A percentile compares a stretch with the other conserved stretches of the same genome.
These are phyloP conservation scores for Diloba caeruleocephala DNA, from an alignment of 2,888 invertebrate species.

Conservation along the genomic window DNA sequence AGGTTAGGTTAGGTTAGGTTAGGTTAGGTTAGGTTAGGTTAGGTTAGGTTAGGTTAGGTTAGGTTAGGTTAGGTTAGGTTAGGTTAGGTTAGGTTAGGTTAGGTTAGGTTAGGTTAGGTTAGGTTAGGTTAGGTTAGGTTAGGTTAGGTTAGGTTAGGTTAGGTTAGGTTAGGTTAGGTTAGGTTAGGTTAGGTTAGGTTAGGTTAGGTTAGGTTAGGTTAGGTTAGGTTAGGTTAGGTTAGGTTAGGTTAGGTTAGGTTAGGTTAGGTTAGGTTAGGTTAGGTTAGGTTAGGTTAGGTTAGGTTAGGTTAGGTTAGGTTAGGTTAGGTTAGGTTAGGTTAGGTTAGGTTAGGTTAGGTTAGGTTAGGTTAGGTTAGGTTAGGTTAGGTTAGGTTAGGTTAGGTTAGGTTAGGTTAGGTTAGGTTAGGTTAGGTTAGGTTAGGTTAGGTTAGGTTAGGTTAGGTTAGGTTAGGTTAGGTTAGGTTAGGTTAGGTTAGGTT, in stretches of 20 bases:
- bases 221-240: conserved; percentile 10
- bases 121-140: conserved; percentile 34
- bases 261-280: conserved; percentile 25
- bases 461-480: conserved; percentile 19
- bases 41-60: conserved; percentile 36
- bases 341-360: too few species aligned
- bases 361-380: conserved; percentile 16
- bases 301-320: conserved; percentile 18
- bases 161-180: conserved; percentile 29
- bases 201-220: conserved; percentile 26
- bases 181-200: conserved; percentile 20
- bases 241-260: conserved; percentile 21
- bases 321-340: conserved; percentile 16
- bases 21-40: conserved; percentile 28
- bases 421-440: conserved; percentile 15
- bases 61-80: conserved; percentile 39
- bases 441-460: conserved; percentile 21
- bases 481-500: conserved; percentile 32
- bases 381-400: conserved; percentile 18
- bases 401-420: conserved; percentile 16
- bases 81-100: conserved; percentile 39
- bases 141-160: conserved; percentile 34
- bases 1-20: too few species aligned
- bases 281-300: conserved; percentile 20
- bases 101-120: conserved; percentile 36